Evolutionary conservation across 92 coral and sea anemone genomes (phyloP), one percentile per base, ranked within the genome.

Genomic region (Phenganax stokvisi): DNA sequence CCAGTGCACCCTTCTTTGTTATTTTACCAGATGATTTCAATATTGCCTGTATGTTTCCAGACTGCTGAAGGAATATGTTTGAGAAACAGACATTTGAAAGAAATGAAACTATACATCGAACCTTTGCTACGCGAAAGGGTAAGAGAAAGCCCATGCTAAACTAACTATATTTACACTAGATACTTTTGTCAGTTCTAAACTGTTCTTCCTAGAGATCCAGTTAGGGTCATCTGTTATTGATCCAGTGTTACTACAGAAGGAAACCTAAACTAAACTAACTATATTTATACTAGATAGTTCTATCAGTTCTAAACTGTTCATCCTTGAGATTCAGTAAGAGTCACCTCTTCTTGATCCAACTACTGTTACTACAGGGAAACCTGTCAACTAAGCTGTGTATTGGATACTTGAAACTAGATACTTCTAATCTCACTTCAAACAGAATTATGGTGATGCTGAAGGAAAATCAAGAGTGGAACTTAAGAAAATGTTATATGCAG

Each of bases 11-110:
- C 47, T 37, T 0, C 47, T 51, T 31, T 37, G 12, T 72, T 3
- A 9, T 28, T 66, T 72, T 54, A 56, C 27, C 59, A 47, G 53
- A 0, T 37, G 7, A 8, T 71, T 54, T 52, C 79, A 31, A 75
- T n/a, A 4, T 30, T 76, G 12, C 47, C 25, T 0, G 5, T 37
- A 28, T 56, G 74, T 44, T 60, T 56, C 10, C 62, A 93, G 97
- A 93, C 97, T 55, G 92, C 92, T 69, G 96, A 89, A 80, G 86
- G 87, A 12, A 93, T 93, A 74, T 85, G 90, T 27, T 81, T 77
- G 67, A 74, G 76, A 72, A 93, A 85, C 79, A 74, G 78, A 71
- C 84, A 85, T 80, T 75, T 84, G 37, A 82, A 87, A 53, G 88
- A 80, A 53, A 37, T 81, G 28, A 85, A 85, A n/a, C 75, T 93